Percentiles rank a stretch among this genome's conserved stretches.
Conservation (phyloP, 2,888 invertebrate genomes). For the Embidobia sp. region DNA sequence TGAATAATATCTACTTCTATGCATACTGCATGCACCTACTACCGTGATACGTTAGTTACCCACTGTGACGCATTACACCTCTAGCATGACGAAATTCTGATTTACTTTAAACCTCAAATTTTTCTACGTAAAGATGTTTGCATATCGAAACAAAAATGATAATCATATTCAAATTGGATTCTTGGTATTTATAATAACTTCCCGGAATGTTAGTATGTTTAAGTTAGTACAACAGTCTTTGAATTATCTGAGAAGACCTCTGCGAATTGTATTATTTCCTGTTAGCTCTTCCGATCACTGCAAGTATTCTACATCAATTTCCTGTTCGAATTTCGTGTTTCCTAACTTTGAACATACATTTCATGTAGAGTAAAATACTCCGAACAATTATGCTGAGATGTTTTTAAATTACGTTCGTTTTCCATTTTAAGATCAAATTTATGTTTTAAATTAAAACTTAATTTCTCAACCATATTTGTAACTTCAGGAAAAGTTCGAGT, state of each 20-base stretch:
- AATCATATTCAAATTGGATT: too few species aligned
- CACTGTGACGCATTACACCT: too few species aligned
- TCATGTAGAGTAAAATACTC: slow-evolving; percentile 1
- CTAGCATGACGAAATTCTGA: too few species aligned
- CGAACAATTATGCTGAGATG: slow-evolving; percentile 6
- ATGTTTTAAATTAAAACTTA: not conserved
- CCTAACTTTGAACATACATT: slow-evolving; percentile 7
- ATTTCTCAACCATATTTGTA: slow-evolving; percentile 4
- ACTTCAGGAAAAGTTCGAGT: slow-evolving; percentile 20
- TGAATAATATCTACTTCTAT: too few species aligned
- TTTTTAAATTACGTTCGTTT: slow-evolving; percentile 18
- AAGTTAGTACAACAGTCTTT: slow-evolving; percentile 25
- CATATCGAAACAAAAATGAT: too few species aligned
- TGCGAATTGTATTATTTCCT: slow-evolving; percentile 38
- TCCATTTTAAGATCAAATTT: slow-evolving; percentile 14
- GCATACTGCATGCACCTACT: too few species aligned
- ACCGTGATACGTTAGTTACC: too few species aligned
- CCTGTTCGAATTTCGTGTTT: slow-evolving; percentile 18
- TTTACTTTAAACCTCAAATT: too few species aligned
- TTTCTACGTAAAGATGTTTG: too few species aligned
- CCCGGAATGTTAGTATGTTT: slow-evolving; percentile 13
- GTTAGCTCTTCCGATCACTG: slow-evolving; percentile 38
- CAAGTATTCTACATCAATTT: slow-evolving; percentile 51
- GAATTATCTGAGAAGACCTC: slow-evolving; percentile 31
- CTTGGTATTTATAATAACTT: not conserved